Evolutionary conservation across 2,797 vertebrate genomes (phyloP).

Genomic region (Notamacropus eugenii): DNA sequence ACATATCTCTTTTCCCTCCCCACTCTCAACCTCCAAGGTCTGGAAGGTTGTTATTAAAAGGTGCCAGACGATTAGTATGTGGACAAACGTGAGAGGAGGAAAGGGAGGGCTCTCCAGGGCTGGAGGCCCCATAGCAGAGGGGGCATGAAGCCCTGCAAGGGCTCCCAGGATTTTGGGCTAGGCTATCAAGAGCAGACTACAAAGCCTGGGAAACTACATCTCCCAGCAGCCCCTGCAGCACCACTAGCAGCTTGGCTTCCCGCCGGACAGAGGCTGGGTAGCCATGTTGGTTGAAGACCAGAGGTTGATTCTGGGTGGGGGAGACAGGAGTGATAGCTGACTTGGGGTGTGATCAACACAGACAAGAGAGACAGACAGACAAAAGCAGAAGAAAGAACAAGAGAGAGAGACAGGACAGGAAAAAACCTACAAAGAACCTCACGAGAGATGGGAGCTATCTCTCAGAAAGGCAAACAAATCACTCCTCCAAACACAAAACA

Average conservation of each 20-base stretch:
- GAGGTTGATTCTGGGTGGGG: conserved; percentile 42
- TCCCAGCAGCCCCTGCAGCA: conserved; percentile 77
- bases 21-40: background rate
- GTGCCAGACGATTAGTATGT: background rate
- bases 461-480: background rate
- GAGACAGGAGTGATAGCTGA: background rate
- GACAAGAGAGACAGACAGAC: background rate
- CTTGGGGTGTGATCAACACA: conserved; percentile 40
- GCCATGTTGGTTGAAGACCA: conserved; percentile 77
- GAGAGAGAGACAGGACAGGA: background rate
- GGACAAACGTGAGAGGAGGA: background rate
- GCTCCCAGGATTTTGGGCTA: conserved; percentile 13
- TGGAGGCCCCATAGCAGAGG: background rate
- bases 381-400: background rate
- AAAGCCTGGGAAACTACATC: conserved; percentile 67
- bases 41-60: background rate
- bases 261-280: conserved; percentile 73
- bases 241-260: conserved; percentile 59
- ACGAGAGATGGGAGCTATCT: background rate
- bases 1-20: background rate
- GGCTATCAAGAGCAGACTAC: background rate
- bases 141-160: background rate
- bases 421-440: background rate
- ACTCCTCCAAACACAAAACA: background rate
- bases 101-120: background rate